A percentile compares a stretch with the other conserved stretches of the same genome.
These are phyloP conservation scores for Zosterops japonicus DNA, from an alignment of 2,113 vertebrate species.

Conservation along the genomic window DNA sequence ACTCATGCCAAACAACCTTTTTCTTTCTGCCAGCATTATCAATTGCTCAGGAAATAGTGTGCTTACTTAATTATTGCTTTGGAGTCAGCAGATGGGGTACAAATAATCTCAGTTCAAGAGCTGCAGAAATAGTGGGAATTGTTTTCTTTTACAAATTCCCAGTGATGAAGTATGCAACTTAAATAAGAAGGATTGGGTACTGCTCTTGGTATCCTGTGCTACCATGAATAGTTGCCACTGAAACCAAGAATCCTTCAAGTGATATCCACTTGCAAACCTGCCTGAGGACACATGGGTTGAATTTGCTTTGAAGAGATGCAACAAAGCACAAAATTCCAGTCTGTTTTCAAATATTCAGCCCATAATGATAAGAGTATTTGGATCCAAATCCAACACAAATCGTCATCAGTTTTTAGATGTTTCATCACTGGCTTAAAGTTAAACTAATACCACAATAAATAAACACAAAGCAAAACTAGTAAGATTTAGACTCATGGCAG, in stretches of 20 bases:
- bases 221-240: neutral
- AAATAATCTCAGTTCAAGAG: conserved; percentile 6
- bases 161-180: neutral
- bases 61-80: conserved; percentile 34
- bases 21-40: neutral
- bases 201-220: neutral
- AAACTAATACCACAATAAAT: neutral
- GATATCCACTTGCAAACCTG: conserved; percentile 22
- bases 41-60: neutral
- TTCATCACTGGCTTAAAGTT: neutral
- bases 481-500: neutral
- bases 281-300: neutral
- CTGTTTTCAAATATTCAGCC: neutral
- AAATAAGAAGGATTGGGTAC: neutral
- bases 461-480: neutral
- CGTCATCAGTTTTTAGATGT: neutral
- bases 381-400: neutral
- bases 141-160: conserved; percentile 14
- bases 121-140: neutral
- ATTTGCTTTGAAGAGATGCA: conserved; percentile 21
- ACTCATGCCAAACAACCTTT: neutral
- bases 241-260: conserved; percentile 36
- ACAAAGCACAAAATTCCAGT: conserved; percentile 31
- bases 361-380: neutral
- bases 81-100: neutral